Evolutionary conservation across 2,113 vertebrate genomes (phyloP), one percentile per base, ranked within the genome.

Genomic region (Cochlearius cochlearius): DNA sequence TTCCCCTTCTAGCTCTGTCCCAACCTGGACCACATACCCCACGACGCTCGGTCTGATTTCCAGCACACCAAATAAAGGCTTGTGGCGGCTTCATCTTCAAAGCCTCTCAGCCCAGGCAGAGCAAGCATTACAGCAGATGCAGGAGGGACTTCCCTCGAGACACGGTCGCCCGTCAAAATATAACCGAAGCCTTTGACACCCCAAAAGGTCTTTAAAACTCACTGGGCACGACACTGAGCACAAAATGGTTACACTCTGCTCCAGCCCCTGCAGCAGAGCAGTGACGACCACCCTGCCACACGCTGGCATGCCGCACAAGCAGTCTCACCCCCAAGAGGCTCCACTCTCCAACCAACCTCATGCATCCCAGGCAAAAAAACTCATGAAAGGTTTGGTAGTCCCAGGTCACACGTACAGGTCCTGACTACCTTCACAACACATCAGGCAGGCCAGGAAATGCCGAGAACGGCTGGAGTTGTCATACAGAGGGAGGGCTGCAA

Each of bases 151-250:
- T 87, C 30, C 43, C 34, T 62, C 3, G 0, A 81, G 52, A 78
- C 0, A 2, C 0, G 0, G 41, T 16, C 1, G 0, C 25, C 17
- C 6, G 0, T n/a, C 60, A 47, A 83, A 83, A 41, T 20, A 1
- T 15, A 49, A 43, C 25, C 47, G 41, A 84, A 71, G 39, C 10
- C 10, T 86, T 84, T 85, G 52, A 74, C 4, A 63, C 2, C 7
- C 47, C 36, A 47, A 47, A 92, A 69, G 21, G 27, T 34, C 26
- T 36, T 67, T 49, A 52, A 77, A 93, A 47, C 22, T 49, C 39
- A 39, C 29, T 12, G 12, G 32, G 66, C 30, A 56, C n/a, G 38
- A 22, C 80, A 60, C 32, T 14, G 49, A 81, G 56, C 30, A 58
- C 36, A 60, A 55, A 67, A 56, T 4, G 10, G 22, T 83, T n/a